Base-by-base conservation (phyloP, 2,888 invertebrate species). In the Troides oblongomaculatus region DNA sequence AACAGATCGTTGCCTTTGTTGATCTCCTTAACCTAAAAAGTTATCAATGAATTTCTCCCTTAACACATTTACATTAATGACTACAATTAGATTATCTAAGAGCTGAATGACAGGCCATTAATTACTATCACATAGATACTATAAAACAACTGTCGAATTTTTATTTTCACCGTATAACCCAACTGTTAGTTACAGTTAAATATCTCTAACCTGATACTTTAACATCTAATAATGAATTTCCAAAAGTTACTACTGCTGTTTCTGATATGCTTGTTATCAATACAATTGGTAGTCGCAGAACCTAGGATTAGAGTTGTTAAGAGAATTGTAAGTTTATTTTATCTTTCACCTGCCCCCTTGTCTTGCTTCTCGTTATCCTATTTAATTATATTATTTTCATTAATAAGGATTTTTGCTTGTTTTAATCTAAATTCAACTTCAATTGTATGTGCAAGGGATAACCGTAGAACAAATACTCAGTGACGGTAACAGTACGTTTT, bases 271-370 rank as follows among this genome's bases (percentile, higher is more conserved):
- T 62, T 73, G 39, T 53, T 71, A 30, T 60, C 68, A 6, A 17
- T 71, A 17, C 67, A 72, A 2, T n/a, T 74, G 4, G 43, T 50
- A 30, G 68, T 64, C 0, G 71, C 74, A 2, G 36, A 63, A 10
- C 76, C 73, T 1, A 75, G 65, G 21, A 71, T 72, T 73, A 76
- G 75, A 50, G 66, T 73, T 36, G 75, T 73, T 62, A 76, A 76
- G 64, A 76, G 75, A 74, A 43, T 73, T 36, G 76, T 76, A 72
- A 71, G 76, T 30, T 30, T 30, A 30, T 30, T 30, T 30, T 76
- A 39, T 62, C 14, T 59, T 30, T 59, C 12, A 57, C 2, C 10
- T 12, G 21, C 4, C 57, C 7, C 4, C 18, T 50, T 18, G 0
- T 50, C 12, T 50, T 50, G 8, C 2, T 50, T 6, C 4, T 50